phyloP scores from a whole-genome alignment of 2,888 invertebrate species.

The Stenichneumon culpator region DNA sequence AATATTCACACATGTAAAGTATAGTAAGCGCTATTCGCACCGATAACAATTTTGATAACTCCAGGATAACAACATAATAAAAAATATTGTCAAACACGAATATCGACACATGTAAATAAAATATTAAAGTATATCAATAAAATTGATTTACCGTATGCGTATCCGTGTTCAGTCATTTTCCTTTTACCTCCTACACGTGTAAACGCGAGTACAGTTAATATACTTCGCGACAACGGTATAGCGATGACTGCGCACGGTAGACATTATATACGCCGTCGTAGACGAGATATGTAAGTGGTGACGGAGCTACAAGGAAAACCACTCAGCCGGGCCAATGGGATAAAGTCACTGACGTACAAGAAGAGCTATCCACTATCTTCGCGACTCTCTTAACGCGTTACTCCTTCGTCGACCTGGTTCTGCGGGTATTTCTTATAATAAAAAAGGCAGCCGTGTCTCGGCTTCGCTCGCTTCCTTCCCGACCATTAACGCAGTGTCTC shows the following conservation, averaged over 20 bases:
- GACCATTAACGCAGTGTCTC: neutral
- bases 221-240: neutral
- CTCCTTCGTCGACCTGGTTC: conserved; percentile 44
- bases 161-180: neutral
- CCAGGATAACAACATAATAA: neutral
- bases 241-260: neutral
- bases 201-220: conserved; percentile 14
- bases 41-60: too few relatives aligned
- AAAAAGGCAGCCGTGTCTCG: conserved; percentile 28
- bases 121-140: neutral
- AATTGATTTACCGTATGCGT: neutral
- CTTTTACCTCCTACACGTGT: conserved; percentile 13
- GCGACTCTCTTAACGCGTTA: conserved; percentile 48
- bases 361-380: conserved; percentile 51
- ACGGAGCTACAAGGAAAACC: conserved; percentile 65
- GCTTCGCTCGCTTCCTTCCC: conserved; percentile 13
- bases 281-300: conserved; percentile 50
- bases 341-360: conserved; percentile 38
- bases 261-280: conserved; percentile 15
- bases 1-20: too few relatives aligned
- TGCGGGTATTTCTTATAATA: conserved; percentile 28
- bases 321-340: conserved; percentile 57
- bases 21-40: too few relatives aligned
- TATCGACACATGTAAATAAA: neutral
- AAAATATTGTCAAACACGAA: neutral